These are phyloP conservation scores for Aethina tumida DNA, from an alignment of 1,140 invertebrate species.

Conservation along the genomic window DNA sequence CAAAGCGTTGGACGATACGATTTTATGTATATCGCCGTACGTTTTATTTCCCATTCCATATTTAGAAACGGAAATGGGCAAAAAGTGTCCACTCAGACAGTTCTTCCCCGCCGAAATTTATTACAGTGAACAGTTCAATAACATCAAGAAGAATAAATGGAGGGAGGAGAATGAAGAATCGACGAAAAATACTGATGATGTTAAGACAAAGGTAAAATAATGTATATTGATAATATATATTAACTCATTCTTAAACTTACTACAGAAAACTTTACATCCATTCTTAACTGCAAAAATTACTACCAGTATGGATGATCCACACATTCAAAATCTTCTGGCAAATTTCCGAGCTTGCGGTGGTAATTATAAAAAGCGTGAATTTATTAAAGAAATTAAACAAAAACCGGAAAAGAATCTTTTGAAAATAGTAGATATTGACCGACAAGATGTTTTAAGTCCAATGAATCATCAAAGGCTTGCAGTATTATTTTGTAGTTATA, in stretches of 20 bases:
- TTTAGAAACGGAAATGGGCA: constrained; percentile 74
- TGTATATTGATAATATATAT: neutral
- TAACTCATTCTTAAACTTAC: neutral
- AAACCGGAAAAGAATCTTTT: constrained; percentile 1
- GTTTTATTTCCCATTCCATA: constrained; percentile 78
- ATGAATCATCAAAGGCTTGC: constrained; percentile 80
- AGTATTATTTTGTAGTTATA: constrained; percentile 88
- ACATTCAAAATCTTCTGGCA: constrained; percentile 64
- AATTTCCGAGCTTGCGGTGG: constrained; percentile 80
- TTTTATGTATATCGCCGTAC: constrained; percentile 80
- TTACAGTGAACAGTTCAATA: constrained; percentile 51
- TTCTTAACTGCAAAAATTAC: constrained; percentile 65
- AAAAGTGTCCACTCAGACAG: constrained; percentile 60
- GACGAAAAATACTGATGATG: constrained; percentile 22
- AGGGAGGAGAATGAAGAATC: constrained; percentile 22
- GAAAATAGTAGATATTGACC: constrained; percentile 1
- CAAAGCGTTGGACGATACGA: constrained; percentile 59
- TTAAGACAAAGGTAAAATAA: constrained; percentile 15
- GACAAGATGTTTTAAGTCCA: constrained; percentile 71
- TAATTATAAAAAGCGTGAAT: constrained; percentile 39
- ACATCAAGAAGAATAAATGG: constrained; percentile 25
- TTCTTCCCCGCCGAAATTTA: constrained; percentile 77
- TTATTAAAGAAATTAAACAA: constrained; percentile 13
- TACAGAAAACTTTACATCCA: constrained; percentile 45
- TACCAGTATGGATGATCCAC: constrained; percentile 46